Conservation (phyloP, 2,888 invertebrate species). For the Diploptera punctata region DNA sequence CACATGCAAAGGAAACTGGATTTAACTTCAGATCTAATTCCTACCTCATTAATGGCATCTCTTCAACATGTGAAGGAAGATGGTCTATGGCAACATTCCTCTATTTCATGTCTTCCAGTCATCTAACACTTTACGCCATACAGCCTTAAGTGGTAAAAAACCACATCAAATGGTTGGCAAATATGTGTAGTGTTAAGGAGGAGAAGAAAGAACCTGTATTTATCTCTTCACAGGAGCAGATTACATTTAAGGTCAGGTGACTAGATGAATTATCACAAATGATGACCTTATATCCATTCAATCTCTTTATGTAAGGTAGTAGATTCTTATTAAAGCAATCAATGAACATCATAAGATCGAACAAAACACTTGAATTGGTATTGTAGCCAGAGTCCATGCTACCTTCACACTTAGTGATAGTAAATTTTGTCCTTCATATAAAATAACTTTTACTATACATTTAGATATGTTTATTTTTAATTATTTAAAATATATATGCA, state of each 20-base stretch:
- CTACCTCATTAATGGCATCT: not conserved
- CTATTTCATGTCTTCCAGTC: not conserved
- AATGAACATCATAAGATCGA: not conserved
- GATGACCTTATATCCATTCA: not conserved
- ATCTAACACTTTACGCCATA: not conserved
- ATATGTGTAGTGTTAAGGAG: not conserved
- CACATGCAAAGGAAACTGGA: not conserved
- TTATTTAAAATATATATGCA: no score
- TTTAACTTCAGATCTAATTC: not conserved
- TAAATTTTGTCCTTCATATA: no score
- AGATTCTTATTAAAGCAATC: not conserved
- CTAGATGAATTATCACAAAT: not conserved
- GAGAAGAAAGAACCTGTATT: not conserved
- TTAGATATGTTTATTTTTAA: no score
- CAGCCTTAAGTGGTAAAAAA: not conserved
- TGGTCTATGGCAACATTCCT: not conserved
- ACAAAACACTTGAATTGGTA: not conserved
- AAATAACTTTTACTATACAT: no score
- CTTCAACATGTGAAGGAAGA: not conserved
- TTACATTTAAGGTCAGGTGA: not conserved
- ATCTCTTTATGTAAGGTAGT: not conserved
- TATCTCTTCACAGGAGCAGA: not conserved
- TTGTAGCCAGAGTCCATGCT: not conserved
- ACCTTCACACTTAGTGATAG: no score
- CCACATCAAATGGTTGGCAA: not conserved